phyloP scores from a whole-genome alignment of 2,888 invertebrate genomes.

The Clitarchus hookeri region DNA sequence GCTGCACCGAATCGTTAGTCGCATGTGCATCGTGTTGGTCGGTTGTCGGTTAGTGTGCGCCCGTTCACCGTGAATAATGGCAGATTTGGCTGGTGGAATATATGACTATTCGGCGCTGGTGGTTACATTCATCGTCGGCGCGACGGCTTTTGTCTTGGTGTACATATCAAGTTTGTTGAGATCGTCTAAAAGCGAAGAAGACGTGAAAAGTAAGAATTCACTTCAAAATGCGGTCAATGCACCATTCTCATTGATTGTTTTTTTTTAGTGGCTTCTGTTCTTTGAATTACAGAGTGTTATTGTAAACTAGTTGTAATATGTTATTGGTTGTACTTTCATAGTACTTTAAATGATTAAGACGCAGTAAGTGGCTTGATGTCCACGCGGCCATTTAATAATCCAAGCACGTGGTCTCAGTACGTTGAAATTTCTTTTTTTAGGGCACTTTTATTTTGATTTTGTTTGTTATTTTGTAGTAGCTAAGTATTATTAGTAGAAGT shows the following conservation, averaged over 20 bases:
- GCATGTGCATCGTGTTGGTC: not conserved
- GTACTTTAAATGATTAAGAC: not conserved
- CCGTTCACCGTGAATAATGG: conserved; percentile 32
- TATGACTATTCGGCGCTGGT: conserved; percentile 38
- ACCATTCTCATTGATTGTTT: conserved; percentile 27
- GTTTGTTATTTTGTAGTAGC: not conserved
- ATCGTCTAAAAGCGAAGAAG: conserved; percentile 38
- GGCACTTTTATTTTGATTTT: too few relatives aligned
- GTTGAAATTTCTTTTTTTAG: not conserved
- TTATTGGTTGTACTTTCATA: not conserved
- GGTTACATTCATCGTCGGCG: conserved; percentile 42
- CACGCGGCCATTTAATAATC: not conserved
- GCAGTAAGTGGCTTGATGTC: not conserved
- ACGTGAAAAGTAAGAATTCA: conserved; percentile 41
- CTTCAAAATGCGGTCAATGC: conserved; percentile 11
- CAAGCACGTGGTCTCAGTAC: conserved; percentile 10
- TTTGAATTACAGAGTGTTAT: not conserved
- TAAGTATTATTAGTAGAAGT: not conserved
- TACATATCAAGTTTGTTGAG: conserved; percentile 42
- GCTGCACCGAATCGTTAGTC: not conserved
- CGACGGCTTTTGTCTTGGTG: conserved; percentile 39
- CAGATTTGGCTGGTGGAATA: conserved; percentile 39
- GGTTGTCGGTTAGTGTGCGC: not conserved
- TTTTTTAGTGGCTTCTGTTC: not conserved
- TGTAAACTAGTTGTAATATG: not conserved